These are phyloP conservation scores for Lycaon pictus DNA, from an alignment of 2,113 vertebrate genomes.

Conservation along the genomic window DNA sequence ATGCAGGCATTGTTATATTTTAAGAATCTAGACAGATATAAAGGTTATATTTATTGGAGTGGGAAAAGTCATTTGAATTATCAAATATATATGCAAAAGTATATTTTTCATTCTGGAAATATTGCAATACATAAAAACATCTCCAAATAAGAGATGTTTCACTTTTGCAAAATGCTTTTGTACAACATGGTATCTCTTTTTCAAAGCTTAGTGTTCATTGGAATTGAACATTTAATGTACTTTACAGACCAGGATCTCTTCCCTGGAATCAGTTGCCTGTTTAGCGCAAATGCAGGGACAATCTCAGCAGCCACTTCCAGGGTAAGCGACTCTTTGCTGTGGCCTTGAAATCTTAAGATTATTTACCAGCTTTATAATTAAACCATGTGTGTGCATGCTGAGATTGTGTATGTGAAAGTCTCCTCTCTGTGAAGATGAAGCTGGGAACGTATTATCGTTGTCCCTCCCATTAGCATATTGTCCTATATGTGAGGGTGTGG, in stretches of 20 bases:
- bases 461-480: background rate
- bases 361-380: no score
- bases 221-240: background rate
- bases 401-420: accelerated
- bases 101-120: background rate
- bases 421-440: background rate
- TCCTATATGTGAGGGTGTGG: background rate
- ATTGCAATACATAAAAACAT: background rate
- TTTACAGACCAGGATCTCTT: background rate
- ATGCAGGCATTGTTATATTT: background rate
- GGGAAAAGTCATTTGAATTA: background rate
- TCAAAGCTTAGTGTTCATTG: accelerated
- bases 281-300: accelerated
- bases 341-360: background rate
- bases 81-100: background rate
- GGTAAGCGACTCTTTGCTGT: background rate
- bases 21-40: background rate
- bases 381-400: accelerated
- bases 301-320: constrained; percentile 56
- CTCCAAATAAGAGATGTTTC: background rate
- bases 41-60: background rate
- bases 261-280: accelerated
- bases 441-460: no score
- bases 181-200: accelerated
- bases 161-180: background rate